Percentiles rank a stretch among this genome's conserved stretches.
These are phyloP conservation scores for Leucophenga varia DNA, from an alignment of 1,140 invertebrate species.

Conservation along the genomic window DNA sequence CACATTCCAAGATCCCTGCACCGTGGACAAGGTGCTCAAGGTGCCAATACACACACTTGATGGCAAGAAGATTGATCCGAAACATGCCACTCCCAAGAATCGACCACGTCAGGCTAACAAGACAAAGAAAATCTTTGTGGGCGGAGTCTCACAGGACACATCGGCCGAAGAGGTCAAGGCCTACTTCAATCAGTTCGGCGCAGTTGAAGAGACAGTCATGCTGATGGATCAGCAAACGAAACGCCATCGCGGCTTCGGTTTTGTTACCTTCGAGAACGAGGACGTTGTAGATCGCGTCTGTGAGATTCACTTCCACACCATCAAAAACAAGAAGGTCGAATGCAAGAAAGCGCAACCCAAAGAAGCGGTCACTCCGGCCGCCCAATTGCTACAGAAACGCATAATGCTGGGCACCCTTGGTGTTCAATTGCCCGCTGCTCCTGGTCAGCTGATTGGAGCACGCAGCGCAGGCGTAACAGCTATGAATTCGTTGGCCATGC, in stretches of 20 bases:
- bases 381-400: constrained; percentile 71
- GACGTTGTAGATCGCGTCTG: constrained; percentile 88
- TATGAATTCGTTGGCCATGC: constrained; percentile 64
- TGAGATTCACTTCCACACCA: constrained; percentile 90
- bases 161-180: constrained; percentile 88
- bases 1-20: constrained; percentile 85
- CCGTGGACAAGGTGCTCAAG: constrained; percentile 86
- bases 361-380: constrained; percentile 76
- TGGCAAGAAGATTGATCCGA: constrained; percentile 93
- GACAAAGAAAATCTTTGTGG: constrained; percentile 91
- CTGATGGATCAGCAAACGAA: constrained; percentile 94
- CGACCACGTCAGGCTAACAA: constrained; percentile 81
- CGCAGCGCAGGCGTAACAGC: constrained; percentile 61
- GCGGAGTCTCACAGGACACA: constrained; percentile 88
- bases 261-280: constrained; percentile 90
- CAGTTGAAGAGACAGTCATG: constrained; percentile 91
- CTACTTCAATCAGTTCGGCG: constrained; percentile 89
- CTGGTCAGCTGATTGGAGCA: constrained; percentile 51
- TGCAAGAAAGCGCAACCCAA: constrained; percentile 93
- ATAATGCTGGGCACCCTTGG: constrained; percentile 70
- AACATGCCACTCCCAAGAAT: constrained; percentile 89
- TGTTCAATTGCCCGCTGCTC: constrained; percentile 62
- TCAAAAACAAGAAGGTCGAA: constrained; percentile 92
- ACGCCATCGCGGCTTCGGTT: constrained; percentile 86
- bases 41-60: constrained; percentile 89